Base-by-base conservation (phyloP, 2,797 vertebrate genomes). In the Sphenopsis melanotis region DNA sequence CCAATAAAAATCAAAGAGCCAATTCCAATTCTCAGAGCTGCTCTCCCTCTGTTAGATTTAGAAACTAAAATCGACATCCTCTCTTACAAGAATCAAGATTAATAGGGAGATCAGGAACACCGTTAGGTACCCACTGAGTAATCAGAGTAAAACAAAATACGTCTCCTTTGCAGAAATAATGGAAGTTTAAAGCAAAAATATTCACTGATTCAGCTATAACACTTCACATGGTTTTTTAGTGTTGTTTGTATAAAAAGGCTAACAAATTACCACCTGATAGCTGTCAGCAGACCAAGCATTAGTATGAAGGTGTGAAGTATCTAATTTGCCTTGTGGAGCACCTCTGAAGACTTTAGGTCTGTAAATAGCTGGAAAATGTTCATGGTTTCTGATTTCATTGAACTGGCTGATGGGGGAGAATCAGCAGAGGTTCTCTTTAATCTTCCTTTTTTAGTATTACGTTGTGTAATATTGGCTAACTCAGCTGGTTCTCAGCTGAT, bases 341-440 rank as follows among this genome's bases (percentile, higher is more conserved):
- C 7, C 77, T 63, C 12, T 11, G 64, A 70, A 59, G 41, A 4
- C 49, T 74, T 63, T 49, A 70, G 44, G 19, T 91, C 49, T 60
- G 15, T 42, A 72, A 83, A 69, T 11, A 83, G 64, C 22, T 74
- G 39, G 12, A 68, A 77, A 87, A 56, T 3, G 0, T 14, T 24
- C 0, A 0, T 24, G 13, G 26, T 56, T 77, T 91, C 47, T 11
- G 27, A 18, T 63, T 72, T 65, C 2, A 2, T 18, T 76, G 64
- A 65, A 64, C 37, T 63, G 47, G 27, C 16, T 60, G 68, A 42
- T 16, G 1, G 21, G 12, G 24, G 4, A 71, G 9, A 42, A 17
- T 57, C 41, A 80, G 49, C 52, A 64, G 49, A 74, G 42, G 17
- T 32, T 23, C 16, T 26, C 9, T 47, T 92, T 65, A 74, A 77